phyloP scores from a whole-genome alignment of 2,113 vertebrate species.

The Uria aalge region DNA sequence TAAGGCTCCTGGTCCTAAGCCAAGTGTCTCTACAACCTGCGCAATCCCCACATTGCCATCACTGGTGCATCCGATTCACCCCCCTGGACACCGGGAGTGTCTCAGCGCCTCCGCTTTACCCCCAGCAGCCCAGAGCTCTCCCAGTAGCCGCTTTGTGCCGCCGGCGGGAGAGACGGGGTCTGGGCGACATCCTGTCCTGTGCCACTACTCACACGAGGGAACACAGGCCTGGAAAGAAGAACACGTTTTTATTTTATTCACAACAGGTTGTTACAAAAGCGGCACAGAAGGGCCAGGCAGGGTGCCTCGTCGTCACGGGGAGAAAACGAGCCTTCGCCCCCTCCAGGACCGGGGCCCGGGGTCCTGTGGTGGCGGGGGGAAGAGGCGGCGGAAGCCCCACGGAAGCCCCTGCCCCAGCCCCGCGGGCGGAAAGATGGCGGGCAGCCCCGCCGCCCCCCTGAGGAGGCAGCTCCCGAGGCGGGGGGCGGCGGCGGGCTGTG shows the following conservation, averaged over 20 bases:
- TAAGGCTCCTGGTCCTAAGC: neutral
- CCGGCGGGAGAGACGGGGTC: accelerated
- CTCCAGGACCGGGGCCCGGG: neutral
- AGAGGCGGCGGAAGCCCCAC: no score
- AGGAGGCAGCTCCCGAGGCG: neutral
- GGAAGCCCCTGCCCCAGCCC: neutral
- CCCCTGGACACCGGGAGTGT: accelerated
- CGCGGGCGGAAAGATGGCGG: neutral
- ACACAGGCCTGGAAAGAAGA: neutral
- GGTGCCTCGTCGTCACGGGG: neutral
- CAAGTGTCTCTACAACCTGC: neutral
- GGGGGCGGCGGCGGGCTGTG: neutral
- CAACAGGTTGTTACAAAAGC: neutral
- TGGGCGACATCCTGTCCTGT: neutral
- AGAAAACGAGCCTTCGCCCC: accelerated
- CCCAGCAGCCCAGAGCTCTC: neutral
- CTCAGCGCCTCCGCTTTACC: accelerated
- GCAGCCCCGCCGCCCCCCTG: neutral
- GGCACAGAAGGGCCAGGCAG: neutral
- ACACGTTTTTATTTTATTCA: neutral
- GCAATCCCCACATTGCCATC: accelerated
- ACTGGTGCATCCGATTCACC: neutral
- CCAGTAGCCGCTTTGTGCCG: accelerated
- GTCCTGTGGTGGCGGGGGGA: neutral
- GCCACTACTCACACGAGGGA: neutral